Conservation (phyloP, 2,888 invertebrate species). For the Helleia helle region DNA sequence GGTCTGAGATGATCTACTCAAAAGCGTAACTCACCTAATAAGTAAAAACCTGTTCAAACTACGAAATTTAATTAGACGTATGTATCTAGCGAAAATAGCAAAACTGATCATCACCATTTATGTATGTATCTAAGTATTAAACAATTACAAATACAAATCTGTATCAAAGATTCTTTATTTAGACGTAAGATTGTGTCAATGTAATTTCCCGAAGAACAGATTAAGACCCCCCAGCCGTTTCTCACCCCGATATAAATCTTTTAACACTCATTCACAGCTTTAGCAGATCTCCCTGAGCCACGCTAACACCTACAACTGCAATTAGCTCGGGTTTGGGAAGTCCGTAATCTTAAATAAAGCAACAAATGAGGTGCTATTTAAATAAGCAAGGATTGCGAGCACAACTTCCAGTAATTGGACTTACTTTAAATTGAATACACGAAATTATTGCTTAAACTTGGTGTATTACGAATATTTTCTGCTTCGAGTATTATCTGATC, state of each 20-base stretch:
- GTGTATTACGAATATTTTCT: neutral
- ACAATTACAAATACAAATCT: too few relatives aligned
- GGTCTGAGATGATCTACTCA: too few relatives aligned
- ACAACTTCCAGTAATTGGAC: conserved; percentile 21
- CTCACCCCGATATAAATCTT: conserved; percentile 65
- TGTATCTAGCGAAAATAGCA: too few relatives aligned
- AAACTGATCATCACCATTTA: too few relatives aligned
- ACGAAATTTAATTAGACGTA: too few relatives aligned
- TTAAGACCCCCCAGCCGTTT: conserved; percentile 39
- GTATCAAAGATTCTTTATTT: neutral
- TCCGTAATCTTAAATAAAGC: conserved; percentile 49
- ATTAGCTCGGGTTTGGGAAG: conserved; percentile 53
- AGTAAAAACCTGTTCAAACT: too few relatives aligned
- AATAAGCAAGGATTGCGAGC: conserved; percentile 26
- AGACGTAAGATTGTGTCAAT: conserved; percentile 29
- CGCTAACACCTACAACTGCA: conserved; percentile 64
- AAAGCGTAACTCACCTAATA: too few relatives aligned
- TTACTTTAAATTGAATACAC: conserved; percentile 9
- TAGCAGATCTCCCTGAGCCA: conserved; percentile 44
- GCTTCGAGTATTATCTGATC: too few relatives aligned
- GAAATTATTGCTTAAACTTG: neutral
- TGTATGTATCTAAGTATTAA: too few relatives aligned
- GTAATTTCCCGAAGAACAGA: conserved; percentile 56
- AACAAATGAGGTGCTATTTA: conserved; percentile 42
- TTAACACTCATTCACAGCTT: conserved; percentile 62